These are phyloP conservation scores for Atopsyche davidsoni DNA, from an alignment of 1,140 invertebrate genomes.

Conservation along the genomic window DNA sequence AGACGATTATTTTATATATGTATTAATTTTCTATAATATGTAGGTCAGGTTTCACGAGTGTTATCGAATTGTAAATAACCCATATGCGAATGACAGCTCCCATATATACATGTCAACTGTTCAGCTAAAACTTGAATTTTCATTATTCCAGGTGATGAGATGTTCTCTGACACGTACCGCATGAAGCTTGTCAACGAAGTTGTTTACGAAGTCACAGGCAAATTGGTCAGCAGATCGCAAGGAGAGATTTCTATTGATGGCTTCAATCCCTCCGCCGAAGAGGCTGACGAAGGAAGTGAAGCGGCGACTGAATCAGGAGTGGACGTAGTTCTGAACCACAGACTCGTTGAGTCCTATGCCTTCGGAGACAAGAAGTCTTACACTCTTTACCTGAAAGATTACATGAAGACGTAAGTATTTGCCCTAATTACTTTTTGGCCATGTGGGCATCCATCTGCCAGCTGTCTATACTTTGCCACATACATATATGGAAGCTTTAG, in stretches of 20 bases:
- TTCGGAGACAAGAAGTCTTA: conserved; percentile 86
- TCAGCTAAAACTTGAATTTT: conserved; percentile 12
- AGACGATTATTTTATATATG: no score
- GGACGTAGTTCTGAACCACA: conserved; percentile 90
- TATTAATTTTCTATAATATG: no score
- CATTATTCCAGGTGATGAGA: conserved; percentile 81
- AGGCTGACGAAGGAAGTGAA: conserved; percentile 80
- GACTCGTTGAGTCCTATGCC: conserved; percentile 78
- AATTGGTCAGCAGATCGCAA: conserved; percentile 65
- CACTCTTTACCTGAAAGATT: conserved; percentile 89
- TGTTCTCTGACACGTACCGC: conserved; percentile 97
- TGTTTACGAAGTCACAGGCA: conserved; percentile 92
- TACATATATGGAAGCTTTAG: no score
- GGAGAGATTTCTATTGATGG: conserved; percentile 80
- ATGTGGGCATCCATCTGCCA: no score
- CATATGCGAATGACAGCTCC: no score
- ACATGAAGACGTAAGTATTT: conserved; percentile 85
- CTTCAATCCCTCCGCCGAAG: conserved; percentile 89
- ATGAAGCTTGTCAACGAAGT: conserved; percentile 90
- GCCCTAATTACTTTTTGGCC: not conserved
- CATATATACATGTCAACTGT: no score
- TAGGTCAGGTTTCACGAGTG: no score
- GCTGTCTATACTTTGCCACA: no score
- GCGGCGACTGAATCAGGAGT: conserved; percentile 70
- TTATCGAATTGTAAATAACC: no score